phyloP scores from a whole-genome alignment of 2,113 vertebrate species.

The Chloropsis hardwickii region DNA sequence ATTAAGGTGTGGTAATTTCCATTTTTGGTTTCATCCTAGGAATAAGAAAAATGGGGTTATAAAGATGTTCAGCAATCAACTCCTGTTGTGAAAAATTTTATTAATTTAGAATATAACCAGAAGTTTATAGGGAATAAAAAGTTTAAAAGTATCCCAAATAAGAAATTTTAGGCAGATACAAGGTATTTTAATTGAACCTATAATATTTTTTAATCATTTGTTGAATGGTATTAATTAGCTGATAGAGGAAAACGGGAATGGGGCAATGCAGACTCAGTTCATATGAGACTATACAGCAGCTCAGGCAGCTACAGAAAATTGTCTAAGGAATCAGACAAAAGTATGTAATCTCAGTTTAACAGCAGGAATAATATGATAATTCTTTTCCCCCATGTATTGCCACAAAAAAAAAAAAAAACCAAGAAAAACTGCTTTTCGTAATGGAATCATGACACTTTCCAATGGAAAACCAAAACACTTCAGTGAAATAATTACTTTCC shows the following conservation, averaged over 20 bases:
- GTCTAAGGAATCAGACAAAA: neutral
- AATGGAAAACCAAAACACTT: neutral
- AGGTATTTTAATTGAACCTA: neutral
- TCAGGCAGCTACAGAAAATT: neutral
- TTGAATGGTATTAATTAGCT: neutral
- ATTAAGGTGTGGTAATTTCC: neutral
- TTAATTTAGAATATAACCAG: neutral
- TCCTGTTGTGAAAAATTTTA: neutral
- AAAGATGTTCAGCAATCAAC: neutral
- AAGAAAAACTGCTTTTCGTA: neutral
- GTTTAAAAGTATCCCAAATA: neutral
- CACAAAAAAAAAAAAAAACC: neutral
- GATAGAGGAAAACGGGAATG: neutral
- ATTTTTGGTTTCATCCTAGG: neutral
- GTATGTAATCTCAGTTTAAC: neutral
- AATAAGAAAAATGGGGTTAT: neutral
- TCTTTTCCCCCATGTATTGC: neutral
- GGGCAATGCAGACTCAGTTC: neutral
- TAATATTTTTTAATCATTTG: neutral
- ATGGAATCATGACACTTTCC: neutral
- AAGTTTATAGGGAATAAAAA: neutral
- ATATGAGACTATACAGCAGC: neutral
- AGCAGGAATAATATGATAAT: neutral
- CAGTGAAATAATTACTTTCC: neutral
- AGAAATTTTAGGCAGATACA: neutral